Conservation (phyloP, 2,888 invertebrate genomes). For the Gymnosoma rotundatum region DNA sequence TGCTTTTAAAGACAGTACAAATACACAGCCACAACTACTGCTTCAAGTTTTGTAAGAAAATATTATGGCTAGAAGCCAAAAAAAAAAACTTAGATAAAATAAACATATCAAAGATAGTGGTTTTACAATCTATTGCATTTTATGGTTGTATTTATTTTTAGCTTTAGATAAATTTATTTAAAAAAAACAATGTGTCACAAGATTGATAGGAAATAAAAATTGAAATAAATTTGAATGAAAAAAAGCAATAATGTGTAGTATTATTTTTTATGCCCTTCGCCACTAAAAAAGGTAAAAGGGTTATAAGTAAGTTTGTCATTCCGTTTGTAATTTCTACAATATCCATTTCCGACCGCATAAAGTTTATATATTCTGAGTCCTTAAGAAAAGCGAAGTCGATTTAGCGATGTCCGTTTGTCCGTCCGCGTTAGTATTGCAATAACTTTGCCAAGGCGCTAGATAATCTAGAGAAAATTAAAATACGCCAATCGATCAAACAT, state of each 20-base stretch:
- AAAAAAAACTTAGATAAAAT: not conserved
- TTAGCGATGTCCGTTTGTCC: no score
- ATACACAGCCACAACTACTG: not conserved
- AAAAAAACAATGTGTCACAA: conserved; percentile 9
- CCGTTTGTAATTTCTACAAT: no score
- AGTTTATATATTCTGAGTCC: no score
- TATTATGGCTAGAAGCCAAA: conserved; percentile 58
- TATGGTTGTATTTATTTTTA: not conserved
- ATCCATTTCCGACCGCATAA: no score
- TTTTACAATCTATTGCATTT: conserved; percentile 5
- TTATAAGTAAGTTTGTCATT: no score
- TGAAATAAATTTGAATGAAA: conserved; percentile 24
- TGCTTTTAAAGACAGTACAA: not conserved
- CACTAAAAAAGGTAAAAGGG: no score
- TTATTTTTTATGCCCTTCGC: no score
- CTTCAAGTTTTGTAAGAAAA: not conserved
- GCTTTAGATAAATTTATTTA: not conserved
- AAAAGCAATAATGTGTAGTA: not conserved
- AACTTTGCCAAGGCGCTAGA: no score
- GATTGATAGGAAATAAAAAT: conserved; percentile 37
- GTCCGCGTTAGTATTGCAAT: no score
- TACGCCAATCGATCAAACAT: no score
- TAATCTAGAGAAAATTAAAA: no score
- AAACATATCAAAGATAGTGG: conserved; percentile 6
- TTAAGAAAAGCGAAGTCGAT: no score